These are phyloP conservation scores for Tipula helvola DNA, from an alignment of 2,888 invertebrate species.

Conservation along the genomic window DNA sequence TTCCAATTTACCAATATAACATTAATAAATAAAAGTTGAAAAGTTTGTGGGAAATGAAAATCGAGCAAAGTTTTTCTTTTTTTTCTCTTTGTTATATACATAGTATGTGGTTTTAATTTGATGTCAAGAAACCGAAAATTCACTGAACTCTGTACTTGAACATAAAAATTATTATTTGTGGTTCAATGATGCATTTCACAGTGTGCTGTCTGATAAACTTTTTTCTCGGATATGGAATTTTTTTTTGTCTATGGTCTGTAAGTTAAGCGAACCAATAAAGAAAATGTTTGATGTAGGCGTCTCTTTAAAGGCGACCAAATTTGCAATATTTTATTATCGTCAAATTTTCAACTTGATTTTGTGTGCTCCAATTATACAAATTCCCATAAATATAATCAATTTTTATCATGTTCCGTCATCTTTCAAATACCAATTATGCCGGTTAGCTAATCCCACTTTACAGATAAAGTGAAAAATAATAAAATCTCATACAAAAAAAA, in stretches of 20 bases:
- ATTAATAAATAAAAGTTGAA: background rate
- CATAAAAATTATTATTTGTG: background rate
- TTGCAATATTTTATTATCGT: too few species aligned
- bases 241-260: too few species aligned
- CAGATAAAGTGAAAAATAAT: background rate
- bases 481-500: background rate
- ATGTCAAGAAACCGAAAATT: background rate
- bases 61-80: background rate
- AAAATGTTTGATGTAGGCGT: too few species aligned
- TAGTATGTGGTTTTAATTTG: background rate
- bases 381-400: background rate
- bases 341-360: background rate
- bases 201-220: background rate
- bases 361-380: background rate
- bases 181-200: background rate
- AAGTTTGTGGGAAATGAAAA: background rate
- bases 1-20: background rate
- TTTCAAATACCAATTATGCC: background rate
- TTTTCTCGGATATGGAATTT: background rate
- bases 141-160: background rate
- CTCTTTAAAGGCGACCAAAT: too few species aligned
- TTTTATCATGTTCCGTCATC: background rate
- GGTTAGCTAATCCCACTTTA: background rate
- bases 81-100: background rate
- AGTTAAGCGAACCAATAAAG: too few species aligned